phyloP scores from a whole-genome alignment of 2,113 vertebrate species.

The Pantherophis guttatus region DNA sequence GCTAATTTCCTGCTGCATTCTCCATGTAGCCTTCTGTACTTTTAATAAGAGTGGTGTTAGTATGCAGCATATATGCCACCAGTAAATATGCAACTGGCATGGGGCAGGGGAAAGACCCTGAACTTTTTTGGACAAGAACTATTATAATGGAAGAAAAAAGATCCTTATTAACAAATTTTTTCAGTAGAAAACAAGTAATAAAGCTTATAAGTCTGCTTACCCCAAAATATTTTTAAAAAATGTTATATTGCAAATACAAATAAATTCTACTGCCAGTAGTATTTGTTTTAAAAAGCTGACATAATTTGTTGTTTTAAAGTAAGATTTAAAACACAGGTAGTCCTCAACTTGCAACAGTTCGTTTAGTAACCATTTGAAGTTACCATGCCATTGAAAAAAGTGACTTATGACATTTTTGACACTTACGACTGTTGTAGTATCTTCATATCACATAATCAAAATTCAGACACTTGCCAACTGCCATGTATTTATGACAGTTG shows the following conservation, averaged over 20 bases:
- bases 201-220: background rate
- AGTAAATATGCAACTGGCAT: conserved; percentile 27
- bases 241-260: background rate
- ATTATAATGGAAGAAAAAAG: background rate
- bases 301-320: background rate
- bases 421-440: no score
- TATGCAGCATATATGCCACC: conserved; percentile 22
- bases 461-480: no score
- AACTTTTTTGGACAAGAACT: conserved; percentile 34
- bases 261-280: background rate
- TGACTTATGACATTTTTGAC: no score
- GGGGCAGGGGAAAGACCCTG: conserved; percentile 12
- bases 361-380: no score
- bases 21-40: background rate
- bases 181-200: conserved; percentile 14
- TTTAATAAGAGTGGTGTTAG: conserved; percentile 22
- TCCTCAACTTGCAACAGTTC: no score
- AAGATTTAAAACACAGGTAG: background rate
- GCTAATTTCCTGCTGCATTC: background rate
- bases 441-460: no score
- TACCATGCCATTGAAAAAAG: no score
- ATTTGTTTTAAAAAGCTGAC: background rate
- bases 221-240: background rate
- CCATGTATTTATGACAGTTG: no score
- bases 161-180: conserved; percentile 26